phyloP scores from a whole-genome alignment of 2,888 invertebrate species.

The Pammene aurita region DNA sequence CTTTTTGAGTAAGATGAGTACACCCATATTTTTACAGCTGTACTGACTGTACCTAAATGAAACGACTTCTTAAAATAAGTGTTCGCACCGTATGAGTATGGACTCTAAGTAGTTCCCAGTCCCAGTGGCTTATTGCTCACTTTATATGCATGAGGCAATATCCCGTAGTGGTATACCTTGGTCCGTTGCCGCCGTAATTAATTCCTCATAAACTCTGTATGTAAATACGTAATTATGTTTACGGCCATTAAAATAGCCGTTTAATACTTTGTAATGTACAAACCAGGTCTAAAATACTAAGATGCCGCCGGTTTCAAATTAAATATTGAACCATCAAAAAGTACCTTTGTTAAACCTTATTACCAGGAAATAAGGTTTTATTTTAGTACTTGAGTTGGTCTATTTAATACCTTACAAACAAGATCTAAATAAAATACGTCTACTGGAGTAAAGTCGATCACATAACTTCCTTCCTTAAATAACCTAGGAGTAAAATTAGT shows the following conservation, averaged over 20 bases:
- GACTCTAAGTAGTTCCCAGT: background rate
- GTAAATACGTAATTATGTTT: conserved; percentile 48
- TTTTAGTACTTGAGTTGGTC: too few relatives aligned
- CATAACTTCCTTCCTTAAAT: too few relatives aligned
- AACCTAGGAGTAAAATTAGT: too few relatives aligned
- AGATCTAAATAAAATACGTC: too few relatives aligned
- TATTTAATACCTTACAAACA: too few relatives aligned
- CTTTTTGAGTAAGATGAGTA: too few relatives aligned
- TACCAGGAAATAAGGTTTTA: too few relatives aligned
- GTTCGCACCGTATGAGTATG: conserved; percentile 16
- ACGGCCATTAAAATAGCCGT: conserved; percentile 5
- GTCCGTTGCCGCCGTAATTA: conserved; percentile 62
- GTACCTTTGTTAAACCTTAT: too few relatives aligned
- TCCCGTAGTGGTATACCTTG: conserved; percentile 55
- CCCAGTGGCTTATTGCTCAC: conserved; percentile 56
- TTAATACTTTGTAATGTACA: conserved; percentile 1
- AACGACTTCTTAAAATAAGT: too few relatives aligned
- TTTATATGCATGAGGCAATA: conserved; percentile 75
- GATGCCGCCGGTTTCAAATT: background rate
- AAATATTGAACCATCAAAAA: background rate
- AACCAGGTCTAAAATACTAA: conserved; percentile 10
- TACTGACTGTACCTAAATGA: too few relatives aligned
- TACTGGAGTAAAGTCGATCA: too few relatives aligned
- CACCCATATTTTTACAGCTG: too few relatives aligned
- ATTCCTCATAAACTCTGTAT: conserved; percentile 66